Evolutionary conservation across 2,113 vertebrate species (phyloP).

Genomic region (Hiodon alosoides): DNA sequence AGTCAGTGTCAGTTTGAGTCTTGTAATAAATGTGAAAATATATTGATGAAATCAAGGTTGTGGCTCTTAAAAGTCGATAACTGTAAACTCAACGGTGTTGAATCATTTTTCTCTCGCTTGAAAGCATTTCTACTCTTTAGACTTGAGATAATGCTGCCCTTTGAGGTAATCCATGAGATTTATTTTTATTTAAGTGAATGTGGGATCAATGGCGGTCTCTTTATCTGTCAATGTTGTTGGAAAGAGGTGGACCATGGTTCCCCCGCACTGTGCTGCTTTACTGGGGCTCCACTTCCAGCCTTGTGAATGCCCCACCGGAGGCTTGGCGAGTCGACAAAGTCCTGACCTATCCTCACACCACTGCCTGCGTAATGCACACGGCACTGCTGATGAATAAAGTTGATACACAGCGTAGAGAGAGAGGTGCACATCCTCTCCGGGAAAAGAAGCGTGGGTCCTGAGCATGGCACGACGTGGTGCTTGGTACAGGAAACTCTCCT

Average conservation of each 20-base stretch:
- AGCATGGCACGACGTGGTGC: neutral
- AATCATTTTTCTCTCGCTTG: neutral
- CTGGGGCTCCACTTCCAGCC: neutral
- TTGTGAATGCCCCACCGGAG: no score
- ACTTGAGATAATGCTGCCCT: neutral
- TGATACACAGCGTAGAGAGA: no score
- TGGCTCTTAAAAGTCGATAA: no score
- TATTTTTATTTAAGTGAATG: neutral
- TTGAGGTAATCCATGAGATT: constrained; percentile 4
- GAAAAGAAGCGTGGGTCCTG: neutral
- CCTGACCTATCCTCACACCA: neutral
- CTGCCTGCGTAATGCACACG: neutral
- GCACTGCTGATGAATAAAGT: no score
- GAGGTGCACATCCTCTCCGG: neutral
- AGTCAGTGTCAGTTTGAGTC: no score
- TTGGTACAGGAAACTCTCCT: neutral
- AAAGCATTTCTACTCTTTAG: neutral
- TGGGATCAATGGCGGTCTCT: constrained; percentile 12
- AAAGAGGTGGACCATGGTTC: neutral
- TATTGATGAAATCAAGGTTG: no score
- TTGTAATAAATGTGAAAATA: no score
- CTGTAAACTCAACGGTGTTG: no score
- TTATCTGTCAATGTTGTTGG: neutral
- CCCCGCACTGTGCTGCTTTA: neutral
- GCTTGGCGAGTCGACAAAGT: neutral